phyloP scores from a whole-genome alignment of 2,888 invertebrate species.

The Lasioglossum marginatum region DNA sequence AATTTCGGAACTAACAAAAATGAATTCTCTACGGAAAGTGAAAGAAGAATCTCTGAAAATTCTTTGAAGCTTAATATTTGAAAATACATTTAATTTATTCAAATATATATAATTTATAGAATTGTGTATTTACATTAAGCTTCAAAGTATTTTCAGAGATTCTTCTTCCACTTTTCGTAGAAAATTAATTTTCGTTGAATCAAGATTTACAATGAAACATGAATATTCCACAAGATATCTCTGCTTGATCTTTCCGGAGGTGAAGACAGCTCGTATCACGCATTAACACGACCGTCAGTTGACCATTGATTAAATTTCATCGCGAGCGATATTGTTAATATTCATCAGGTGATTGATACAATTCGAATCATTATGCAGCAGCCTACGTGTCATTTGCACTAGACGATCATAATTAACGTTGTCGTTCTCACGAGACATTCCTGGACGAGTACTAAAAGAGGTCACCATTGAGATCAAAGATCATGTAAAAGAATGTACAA shows the following conservation, averaged over 20 bases:
- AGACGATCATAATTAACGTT: conserved; percentile 45
- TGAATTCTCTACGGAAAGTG: not conserved
- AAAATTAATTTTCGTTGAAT: too few relatives aligned
- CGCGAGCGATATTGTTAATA: conserved; percentile 60
- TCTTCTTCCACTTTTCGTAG: not conserved
- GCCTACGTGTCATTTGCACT: conserved; percentile 48
- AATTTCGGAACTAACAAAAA: too few relatives aligned
- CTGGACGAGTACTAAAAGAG: not conserved
- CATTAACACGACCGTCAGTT: conserved; percentile 43
- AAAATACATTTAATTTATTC: too few relatives aligned
- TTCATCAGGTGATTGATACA: conserved; percentile 67
- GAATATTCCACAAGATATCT: not conserved
- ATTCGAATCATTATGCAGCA: conserved; percentile 56
- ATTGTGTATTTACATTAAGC: too few relatives aligned
- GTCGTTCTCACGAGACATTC: conserved; percentile 8
- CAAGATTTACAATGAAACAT: not conserved
- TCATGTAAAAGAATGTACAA: not conserved
- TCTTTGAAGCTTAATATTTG: not conserved
- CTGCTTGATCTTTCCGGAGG: not conserved
- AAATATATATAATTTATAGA: too few relatives aligned
- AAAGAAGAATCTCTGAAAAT: not conserved
- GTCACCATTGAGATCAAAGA: not conserved
- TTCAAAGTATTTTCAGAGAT: not conserved
- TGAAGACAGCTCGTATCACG: conserved; percentile 25
- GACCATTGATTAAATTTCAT: conserved; percentile 61